Evolutionary conservation across 2,797 vertebrate genomes (phyloP), one percentile per base, ranked within the genome.

Genomic region (Helostoma temminkii): DNA sequence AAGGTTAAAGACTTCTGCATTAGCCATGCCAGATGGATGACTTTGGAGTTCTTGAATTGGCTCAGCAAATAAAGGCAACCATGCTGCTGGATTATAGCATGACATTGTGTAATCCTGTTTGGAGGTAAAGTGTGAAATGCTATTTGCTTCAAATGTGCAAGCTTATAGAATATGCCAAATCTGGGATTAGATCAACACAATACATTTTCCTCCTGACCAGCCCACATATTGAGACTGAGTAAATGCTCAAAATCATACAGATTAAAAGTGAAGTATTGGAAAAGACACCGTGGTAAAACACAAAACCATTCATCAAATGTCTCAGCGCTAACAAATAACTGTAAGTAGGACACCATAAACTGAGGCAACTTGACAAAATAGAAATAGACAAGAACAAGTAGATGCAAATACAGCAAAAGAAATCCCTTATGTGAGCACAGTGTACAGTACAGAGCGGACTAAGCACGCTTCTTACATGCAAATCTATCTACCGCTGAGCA

Each of bases 71-170:
- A 78, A 87, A 74, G 56, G 16, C 65, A 84, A 62, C 63, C 71
- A 41, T 75, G 79, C 76, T 60, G 74, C 55, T 57, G 88, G 90
- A 92, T 92, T 91, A 93, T 77, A 78, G 71, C 67, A 71, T 77
- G 77, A 76, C 76, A 80, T 70, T 83, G 77, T 88, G 82, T 92
- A 92, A 93, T 93, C 91, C 88, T 87, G 86, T 93, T 92, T 90
- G 72, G 66, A 82, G 82, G 89, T 89, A 75, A 83, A 90, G 88
- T 89, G 91, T 89, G 83, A 92, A 93, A 91, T 88, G 83, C 85
- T 91, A 86, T 92, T 93, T 91, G 85, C 85, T 68, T 85, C 72
- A 75, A 83, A 84, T 77, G 42, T 74, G 22, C 39, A 83, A 84
- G 68, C 19, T 89, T 84, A 87, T 64, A 66, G 66, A 85, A 78